Evolutionary conservation across 2,888 invertebrate genomes (phyloP).

Genomic region (Drosophila colorata): DNA sequence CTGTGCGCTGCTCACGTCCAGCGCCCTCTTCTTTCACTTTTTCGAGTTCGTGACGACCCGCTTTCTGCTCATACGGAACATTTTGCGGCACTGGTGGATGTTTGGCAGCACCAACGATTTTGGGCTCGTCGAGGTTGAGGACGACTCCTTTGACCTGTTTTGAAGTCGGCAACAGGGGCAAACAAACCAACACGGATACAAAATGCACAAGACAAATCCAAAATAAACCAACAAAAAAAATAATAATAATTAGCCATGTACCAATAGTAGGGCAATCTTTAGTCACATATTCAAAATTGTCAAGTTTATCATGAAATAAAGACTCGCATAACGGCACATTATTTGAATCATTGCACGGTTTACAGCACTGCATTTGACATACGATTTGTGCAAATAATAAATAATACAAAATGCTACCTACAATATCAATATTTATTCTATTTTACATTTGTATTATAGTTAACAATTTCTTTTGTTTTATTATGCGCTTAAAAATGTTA

Average conservation of each 20-base stretch:
- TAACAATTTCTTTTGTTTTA: too few species aligned
- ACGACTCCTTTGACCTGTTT: conserved; percentile 79
- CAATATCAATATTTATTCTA: not conserved
- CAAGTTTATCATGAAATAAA: too few species aligned
- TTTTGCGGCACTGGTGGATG: conserved; percentile 84
- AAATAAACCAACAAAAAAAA: too few species aligned
- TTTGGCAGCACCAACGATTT: conserved; percentile 83
- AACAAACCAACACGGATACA: not conserved
- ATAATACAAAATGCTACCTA: not conserved
- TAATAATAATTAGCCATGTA: too few species aligned
- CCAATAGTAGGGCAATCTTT: too few species aligned
- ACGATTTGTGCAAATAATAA: not conserved
- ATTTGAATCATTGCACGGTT: too few species aligned
- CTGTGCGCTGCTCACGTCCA: conserved; percentile 78
- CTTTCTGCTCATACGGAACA: conserved; percentile 76
- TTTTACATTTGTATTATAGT: not conserved
- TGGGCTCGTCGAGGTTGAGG: conserved; percentile 72
- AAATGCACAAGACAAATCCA: not conserved
- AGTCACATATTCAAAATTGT: too few species aligned
- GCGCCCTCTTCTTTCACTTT: conserved; percentile 82
- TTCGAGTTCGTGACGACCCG: conserved; percentile 83
- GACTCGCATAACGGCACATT: too few species aligned
- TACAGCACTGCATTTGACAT: too few species aligned
- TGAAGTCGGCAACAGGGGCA: conserved; percentile 22
- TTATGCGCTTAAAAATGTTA: too few species aligned